Base-by-base conservation (phyloP, 1,140 invertebrate species). In the Vollenhovia emeryi region DNA sequence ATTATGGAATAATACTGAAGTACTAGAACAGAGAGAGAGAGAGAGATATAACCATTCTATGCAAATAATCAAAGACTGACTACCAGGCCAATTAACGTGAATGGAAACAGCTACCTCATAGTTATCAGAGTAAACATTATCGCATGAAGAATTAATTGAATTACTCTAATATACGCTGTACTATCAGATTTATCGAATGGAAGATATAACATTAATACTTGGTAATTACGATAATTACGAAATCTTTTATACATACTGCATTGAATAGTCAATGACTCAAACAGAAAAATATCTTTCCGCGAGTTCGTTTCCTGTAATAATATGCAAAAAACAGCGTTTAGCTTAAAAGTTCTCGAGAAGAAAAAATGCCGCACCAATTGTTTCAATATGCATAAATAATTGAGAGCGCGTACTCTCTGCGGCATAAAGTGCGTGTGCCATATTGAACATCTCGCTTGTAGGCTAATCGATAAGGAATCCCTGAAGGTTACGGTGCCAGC, bases 1-100 rank as follows among this genome's bases (percentile, higher is more conserved):
- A 71, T 82, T 57, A 24, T 57, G 30, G 36, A 73, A 82, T 71
- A 71, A 82, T 59, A 57, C 30, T 57, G 18, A 55, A 71, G 71
- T 55, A 18, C 24, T 50, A 68, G 60, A 40, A 66, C 4, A 40
- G 43, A 68, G n/a, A n/a, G n/a, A n/a, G n/a, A n/a, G n/a, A n/a
- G n/a, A n/a, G n/a, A n/a, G 30, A 40, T 24, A 40, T 40, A 33
- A 15, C 30, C 33, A 3, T 40, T 2, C 60, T 52, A 40, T 30
- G 18, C 21, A 68, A 80, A 79, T 66, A 79, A 80, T 80, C 50
- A 52, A 79, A 69, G 40, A 27, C 57, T n/a, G 33, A 43, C 24
- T 52, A 13, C 13, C 15, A 40, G 9, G 33, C 18, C 33, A 79
- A 79, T 55, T 48, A 79, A 79, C 30, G 13, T 13, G n/a, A 52